These are phyloP conservation scores for Sebastes paucispinis DNA, from an alignment of 2,797 vertebrate species.

Conservation along the genomic window DNA sequence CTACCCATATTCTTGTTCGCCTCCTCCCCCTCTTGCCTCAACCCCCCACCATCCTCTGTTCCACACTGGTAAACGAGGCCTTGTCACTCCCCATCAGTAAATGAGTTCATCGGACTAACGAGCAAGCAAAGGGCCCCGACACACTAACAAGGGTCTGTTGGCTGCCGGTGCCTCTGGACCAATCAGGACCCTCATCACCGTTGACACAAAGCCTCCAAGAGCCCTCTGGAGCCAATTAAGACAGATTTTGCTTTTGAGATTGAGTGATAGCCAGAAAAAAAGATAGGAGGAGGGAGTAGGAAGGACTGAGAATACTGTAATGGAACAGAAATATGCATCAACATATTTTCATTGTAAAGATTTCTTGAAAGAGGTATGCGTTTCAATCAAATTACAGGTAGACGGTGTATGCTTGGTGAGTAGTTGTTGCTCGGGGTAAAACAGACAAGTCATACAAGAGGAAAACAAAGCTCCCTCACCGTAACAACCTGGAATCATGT, in stretches of 20 bases:
- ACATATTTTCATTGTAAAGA: background rate
- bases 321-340: background rate
- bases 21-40: background rate
- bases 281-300: background rate
- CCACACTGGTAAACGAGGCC: conserved; percentile 75
- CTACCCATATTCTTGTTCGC: conserved; percentile 1
- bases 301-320: background rate
- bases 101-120: conserved; percentile 94
- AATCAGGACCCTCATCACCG: conserved; percentile 78
- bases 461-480: conserved; percentile 42
- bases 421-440: background rate
- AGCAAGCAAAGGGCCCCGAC: conserved; percentile 83
- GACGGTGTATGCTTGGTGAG: background rate
- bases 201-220: conserved; percentile 83
- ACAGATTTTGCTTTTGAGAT: conserved; percentile 79
- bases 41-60: conserved; percentile 30
- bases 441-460: conserved; percentile 13
- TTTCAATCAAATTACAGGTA: background rate
- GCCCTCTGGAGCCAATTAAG: conserved; percentile 87
- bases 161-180: conserved; percentile 83
- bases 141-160: conserved; percentile 87
- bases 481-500: conserved; percentile 51
- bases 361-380: background rate
- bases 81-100: conserved; percentile 87
- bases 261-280: conserved; percentile 67